Evolutionary conservation across 35 echinoderm and acorn worm genomes (phyloP), one percentile per base, ranked within the genome.

Genomic region (Patiria miniata): DNA sequence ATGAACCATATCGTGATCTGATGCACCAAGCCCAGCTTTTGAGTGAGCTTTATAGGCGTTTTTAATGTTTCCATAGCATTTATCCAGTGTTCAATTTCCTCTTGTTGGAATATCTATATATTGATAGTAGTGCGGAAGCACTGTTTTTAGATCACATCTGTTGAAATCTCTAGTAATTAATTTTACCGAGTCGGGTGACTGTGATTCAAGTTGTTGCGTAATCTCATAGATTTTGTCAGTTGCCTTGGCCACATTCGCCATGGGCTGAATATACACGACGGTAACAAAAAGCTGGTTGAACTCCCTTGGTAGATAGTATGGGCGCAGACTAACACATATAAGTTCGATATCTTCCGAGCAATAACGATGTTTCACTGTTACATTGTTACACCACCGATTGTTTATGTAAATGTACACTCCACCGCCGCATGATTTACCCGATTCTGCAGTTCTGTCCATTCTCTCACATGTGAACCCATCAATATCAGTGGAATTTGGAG

Each of bases 121-220:
- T 73, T 85, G 81, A 50, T 78, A 52, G 39, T 53, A 91, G 6
- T 38, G 32, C 8, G 88, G 88, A 26, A 90, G 76, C 4, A 77
- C 60, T 21, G 56, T 28, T 15, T 84, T 58, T 16, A 83, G 19
- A 4, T 52, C 76, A 77, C 88, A 90, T 0, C 38, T 38, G 39
- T 91, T 85, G 1, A 91, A 91, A n/a, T 91, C 82, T 7, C 89
- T n/a, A 36, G 61, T 1, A 36, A 84, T 36, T 28, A 91, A 85
- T 16, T 91, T 85, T 0, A 82, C 61, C 28, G 60, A 44, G 40
- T 91, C 89, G 0, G 83, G 89, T 14, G 69, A 85, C 26, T 23
- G 54, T 37, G 68, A 34, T 84, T 91, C 81, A 7, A 79, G 57
- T 47, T 47, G 6, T 50, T 37, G 1, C 47, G 7, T 21, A 86